A percentile compares a stretch with the other conserved stretches of the same genome.
Evolutionary conservation across 1,140 invertebrate species (phyloP).

Genomic region (Plectus sambesii): DNA sequence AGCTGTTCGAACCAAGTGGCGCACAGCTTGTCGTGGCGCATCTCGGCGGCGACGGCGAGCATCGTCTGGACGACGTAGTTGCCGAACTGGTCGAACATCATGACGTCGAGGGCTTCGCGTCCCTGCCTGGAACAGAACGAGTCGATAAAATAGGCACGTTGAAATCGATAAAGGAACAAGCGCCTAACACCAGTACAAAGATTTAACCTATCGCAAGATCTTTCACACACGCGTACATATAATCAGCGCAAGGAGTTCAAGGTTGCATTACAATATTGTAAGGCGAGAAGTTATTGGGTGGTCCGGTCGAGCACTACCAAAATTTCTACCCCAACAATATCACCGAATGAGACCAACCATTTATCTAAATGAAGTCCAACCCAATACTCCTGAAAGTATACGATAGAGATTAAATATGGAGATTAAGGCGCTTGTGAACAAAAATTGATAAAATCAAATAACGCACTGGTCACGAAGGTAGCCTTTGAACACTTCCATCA

Average conservation of each 20-base stretch:
- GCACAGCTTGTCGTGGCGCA: conserved; percentile 98
- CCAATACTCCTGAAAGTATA: conserved; percentile 30
- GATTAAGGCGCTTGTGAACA: no score
- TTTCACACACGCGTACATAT: no score
- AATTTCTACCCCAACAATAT: no score
- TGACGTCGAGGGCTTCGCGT: conserved; percentile 27
- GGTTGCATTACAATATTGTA: conserved; percentile 12
- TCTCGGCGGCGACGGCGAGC: conserved; percentile 22
- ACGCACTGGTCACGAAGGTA: conserved; percentile 12
- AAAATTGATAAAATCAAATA: conserved; percentile 9
- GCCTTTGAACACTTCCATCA: conserved; percentile 14
- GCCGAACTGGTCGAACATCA: conserved; percentile 38
- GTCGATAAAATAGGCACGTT: no score
- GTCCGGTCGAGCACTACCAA: conserved; percentile 11
- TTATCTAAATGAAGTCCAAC: conserved; percentile 24
- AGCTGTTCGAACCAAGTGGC: conserved; percentile 99
- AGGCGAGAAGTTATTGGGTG: conserved; percentile 12
- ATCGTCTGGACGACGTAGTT: conserved; percentile 35
- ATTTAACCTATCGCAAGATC: no score
- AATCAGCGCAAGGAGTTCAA: no score
- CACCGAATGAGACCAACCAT: no score
- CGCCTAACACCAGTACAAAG: no score
- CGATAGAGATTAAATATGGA: conserved; percentile 2
- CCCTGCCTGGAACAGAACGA: conserved; percentile 25
- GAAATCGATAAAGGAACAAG: no score